Conservation (phyloP, 2,888 invertebrate species). For the Amphipoea oculea region DNA sequence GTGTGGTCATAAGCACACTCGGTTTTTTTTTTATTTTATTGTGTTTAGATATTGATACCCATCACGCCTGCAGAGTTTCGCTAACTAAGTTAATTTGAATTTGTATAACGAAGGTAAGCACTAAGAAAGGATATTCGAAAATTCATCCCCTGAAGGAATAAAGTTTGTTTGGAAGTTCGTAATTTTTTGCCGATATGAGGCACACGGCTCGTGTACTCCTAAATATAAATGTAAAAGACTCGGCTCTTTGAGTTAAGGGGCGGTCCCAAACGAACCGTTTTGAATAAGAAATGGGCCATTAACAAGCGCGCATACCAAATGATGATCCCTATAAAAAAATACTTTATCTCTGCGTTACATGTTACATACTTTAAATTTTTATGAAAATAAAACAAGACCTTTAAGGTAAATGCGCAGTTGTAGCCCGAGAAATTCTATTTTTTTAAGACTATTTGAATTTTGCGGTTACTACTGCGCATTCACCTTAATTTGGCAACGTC, state of each 20-base stretch:
- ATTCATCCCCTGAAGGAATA: background rate
- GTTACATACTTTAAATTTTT: background rate
- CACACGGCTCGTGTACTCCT: background rate
- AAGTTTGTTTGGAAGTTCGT: background rate
- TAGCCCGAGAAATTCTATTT: too few relatives aligned
- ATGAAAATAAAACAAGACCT: background rate
- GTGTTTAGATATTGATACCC: too few relatives aligned
- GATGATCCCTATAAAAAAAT: background rate
- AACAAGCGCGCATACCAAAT: slow-evolving; percentile 1
- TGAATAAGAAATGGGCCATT: slow-evolving; percentile 8
- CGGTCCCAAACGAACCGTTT: slow-evolving; percentile 6
- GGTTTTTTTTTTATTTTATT: too few relatives aligned
- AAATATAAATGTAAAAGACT: background rate
- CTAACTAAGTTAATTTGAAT: too few relatives aligned
- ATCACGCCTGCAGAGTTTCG: too few relatives aligned
- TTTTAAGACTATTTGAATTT: too few relatives aligned
- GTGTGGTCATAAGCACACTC: too few relatives aligned
- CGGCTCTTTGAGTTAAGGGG: background rate
- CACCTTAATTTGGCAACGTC: too few relatives aligned
- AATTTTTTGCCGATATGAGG: background rate
- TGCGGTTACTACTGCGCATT: too few relatives aligned
- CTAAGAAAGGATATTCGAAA: background rate
- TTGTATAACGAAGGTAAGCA: background rate
- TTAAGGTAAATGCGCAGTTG: too few relatives aligned
- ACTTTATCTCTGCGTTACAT: background rate